Evolutionary conservation across 2,797 vertebrate genomes (phyloP).

Genomic region (Myotis pilosus): DNA sequence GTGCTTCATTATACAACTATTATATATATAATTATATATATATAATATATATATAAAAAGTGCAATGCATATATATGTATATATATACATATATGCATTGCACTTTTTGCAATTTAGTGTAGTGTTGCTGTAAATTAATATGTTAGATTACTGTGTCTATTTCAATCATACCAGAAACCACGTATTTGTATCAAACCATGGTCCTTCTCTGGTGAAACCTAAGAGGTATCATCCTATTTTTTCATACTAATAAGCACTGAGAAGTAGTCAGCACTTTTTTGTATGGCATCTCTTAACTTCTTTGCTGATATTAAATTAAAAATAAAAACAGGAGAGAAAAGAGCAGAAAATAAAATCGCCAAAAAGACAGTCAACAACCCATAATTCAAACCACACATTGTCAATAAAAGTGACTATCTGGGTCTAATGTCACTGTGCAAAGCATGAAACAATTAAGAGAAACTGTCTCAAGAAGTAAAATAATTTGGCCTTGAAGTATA

Average conservation of each 20-base stretch:
- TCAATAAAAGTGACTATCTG: constrained; percentile 51
- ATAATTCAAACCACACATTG: constrained; percentile 43
- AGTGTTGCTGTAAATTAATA: background rate
- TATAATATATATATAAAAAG: no score
- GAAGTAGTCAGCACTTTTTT: background rate
- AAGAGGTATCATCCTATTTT: background rate
- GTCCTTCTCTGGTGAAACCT: background rate
- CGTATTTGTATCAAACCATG: background rate
- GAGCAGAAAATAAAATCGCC: background rate
- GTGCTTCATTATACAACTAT: background rate
- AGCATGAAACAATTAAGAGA: constrained; percentile 60
- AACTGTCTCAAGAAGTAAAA: constrained; percentile 62
- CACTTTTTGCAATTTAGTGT: background rate
- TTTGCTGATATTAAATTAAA: background rate
- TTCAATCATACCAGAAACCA: background rate
- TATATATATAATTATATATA: no score
- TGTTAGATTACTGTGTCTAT: background rate
- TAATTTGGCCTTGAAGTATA: constrained; percentile 62
- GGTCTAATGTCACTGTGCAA: constrained; percentile 50
- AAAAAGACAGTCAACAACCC: constrained; percentile 4
- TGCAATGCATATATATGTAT: no score
- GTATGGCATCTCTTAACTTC: background rate
- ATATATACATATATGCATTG: background rate
- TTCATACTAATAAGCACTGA: background rate
- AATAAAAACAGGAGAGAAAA: background rate